phyloP scores from a whole-genome alignment of 2,797 vertebrate species.

The Mormyrops boulengeri region DNA sequence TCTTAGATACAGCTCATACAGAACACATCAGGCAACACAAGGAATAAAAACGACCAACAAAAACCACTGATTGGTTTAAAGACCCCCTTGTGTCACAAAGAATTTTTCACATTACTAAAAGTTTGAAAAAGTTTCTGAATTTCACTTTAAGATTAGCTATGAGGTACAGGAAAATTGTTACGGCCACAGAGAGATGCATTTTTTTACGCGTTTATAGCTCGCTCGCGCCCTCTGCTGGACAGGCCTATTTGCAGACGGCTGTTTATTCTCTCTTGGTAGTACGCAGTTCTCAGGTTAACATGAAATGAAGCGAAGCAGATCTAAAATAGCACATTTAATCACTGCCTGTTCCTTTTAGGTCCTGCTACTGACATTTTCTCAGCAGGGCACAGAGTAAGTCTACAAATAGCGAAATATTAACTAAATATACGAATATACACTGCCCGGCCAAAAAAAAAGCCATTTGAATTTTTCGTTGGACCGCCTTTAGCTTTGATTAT shows the following conservation, averaged over 20 bases:
- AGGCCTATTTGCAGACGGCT: not conserved
- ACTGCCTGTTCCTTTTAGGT: not conserved
- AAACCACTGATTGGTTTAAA: not conserved
- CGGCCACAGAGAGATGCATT: not conserved
- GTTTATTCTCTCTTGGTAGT: not conserved
- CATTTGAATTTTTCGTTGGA: too few relatives aligned
- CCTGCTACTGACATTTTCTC: not conserved
- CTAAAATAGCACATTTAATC: not conserved
- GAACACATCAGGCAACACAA: not conserved
- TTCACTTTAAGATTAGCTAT: not conserved
- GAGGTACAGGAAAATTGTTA: not conserved
- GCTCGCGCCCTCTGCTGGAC: constrained; percentile 52
- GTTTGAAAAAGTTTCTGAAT: not conserved
- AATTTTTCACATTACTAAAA: not conserved
- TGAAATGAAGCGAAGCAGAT: not conserved
- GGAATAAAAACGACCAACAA: not conserved
- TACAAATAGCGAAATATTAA: not conserved
- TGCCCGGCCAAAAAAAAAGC: too few relatives aligned
- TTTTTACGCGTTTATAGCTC: not conserved
- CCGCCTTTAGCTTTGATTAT: too few relatives aligned
- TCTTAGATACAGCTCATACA: not conserved
- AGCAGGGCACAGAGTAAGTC: not conserved
- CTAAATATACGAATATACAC: not conserved
- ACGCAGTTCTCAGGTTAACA: not conserved
- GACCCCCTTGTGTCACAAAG: not conserved